Evolutionary conservation across 2,797 vertebrate species (phyloP).

Genomic region (Acrocephalus scirpaceus): DNA sequence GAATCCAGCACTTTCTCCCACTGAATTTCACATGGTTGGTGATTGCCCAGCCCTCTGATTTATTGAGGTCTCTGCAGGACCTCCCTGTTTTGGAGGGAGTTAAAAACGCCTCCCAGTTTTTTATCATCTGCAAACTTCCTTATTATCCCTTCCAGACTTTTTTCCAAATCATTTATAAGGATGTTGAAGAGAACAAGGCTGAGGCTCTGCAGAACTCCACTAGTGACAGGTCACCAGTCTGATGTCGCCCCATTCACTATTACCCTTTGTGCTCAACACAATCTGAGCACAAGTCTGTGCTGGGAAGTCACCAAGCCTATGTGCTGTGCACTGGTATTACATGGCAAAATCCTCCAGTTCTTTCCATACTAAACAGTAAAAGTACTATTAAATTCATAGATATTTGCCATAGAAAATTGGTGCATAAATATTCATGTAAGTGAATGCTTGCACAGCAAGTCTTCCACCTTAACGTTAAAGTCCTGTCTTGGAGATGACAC

Average conservation of each 20-base stretch:
- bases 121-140: not conserved
- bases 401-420: not conserved
- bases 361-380: not conserved
- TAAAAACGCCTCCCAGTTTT: not conserved
- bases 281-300: not conserved
- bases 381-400: not conserved
- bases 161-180: not conserved
- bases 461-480: not conserved
- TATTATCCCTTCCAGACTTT: not conserved
- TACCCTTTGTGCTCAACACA: fast-evolving
- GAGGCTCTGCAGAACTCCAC: not conserved
- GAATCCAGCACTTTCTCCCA: not conserved
- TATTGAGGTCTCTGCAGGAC: not conserved
- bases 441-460: not conserved
- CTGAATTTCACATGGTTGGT: not conserved
- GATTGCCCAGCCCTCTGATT: not conserved
- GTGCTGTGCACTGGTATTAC: not conserved
- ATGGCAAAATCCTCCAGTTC: not conserved
- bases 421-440: not conserved
- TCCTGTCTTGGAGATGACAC: not conserved
- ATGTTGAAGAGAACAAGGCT: not conserved
- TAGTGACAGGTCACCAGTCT: not conserved
- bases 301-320: not conserved
- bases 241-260: fast-evolving
- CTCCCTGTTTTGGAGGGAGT: too few relatives aligned